Conservation (phyloP, 1,140 invertebrate genomes). For the Drosophila bocqueti region DNA sequence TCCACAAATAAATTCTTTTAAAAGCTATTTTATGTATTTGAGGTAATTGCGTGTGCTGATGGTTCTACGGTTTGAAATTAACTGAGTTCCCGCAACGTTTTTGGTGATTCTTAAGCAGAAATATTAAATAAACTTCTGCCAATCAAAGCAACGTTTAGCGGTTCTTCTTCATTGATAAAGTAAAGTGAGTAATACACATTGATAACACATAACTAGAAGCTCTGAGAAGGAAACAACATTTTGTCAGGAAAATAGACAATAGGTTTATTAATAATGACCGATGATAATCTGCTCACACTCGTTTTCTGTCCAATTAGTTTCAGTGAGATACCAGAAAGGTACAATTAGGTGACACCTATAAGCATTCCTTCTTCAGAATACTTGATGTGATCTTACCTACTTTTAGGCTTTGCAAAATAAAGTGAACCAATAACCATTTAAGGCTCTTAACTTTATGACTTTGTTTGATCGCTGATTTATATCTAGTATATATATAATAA, state of each 20-base stretch:
- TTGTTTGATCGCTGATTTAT: not conserved
- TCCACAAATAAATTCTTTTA: not conserved
- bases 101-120: constrained; percentile 11
- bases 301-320: constrained; percentile 33
- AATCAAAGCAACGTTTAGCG: constrained; percentile 11
- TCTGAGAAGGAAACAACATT: constrained; percentile 7
- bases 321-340: constrained; percentile 15
- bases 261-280: constrained; percentile 18
- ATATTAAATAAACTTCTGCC: constrained; percentile 13
- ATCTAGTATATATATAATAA: not conserved
- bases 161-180: constrained; percentile 23
- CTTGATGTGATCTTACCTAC: constrained; percentile 14
- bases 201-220: constrained; percentile 18
- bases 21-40: not conserved
- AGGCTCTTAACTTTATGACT: not conserved
- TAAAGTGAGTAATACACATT: constrained; percentile 26
- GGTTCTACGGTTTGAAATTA: not conserved
- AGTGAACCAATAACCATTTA: not conserved
- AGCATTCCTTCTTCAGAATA: not conserved
- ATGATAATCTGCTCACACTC: constrained; percentile 17
- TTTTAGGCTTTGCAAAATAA: constrained; percentile 28
- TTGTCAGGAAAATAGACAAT: constrained; percentile 33
- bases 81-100: constrained; percentile 29
- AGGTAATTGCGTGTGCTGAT: not conserved
- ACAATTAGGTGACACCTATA: not conserved